phyloP scores from a whole-genome alignment of 2,113 vertebrate species.

The Telmatochromis sp. region DNA sequence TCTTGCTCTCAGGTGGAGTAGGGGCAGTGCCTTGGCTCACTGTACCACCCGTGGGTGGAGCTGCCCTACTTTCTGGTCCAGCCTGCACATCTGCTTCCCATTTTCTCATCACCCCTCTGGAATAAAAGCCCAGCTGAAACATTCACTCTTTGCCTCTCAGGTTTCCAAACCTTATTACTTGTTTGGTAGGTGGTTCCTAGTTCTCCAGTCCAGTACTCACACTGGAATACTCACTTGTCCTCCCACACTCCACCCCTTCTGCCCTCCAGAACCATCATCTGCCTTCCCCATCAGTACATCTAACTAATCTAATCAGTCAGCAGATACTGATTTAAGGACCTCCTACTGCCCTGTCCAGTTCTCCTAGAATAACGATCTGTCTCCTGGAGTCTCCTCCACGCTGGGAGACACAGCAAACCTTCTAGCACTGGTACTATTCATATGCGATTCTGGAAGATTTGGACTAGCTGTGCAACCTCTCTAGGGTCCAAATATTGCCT shows the following conservation, averaged over 20 bases:
- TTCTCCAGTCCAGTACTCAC: neutral
- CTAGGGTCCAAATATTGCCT: accelerated
- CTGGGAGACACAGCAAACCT: neutral
- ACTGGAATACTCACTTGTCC: neutral
- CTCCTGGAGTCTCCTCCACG: neutral
- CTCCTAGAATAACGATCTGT: neutral
- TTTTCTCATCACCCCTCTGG: neutral
- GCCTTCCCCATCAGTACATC: neutral
- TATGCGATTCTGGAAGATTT: neutral
- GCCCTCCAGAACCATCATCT: neutral
- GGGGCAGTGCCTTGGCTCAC: neutral
- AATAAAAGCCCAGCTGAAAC: neutral
- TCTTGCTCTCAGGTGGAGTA: neutral
- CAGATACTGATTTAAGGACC: neutral
- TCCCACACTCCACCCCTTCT: neutral
- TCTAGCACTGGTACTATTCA: neutral
- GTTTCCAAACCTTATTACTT: neutral
- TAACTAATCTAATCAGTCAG: neutral
- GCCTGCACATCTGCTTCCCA: neutral
- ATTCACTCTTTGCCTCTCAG: neutral
- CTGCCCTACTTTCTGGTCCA: neutral
- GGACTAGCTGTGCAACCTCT: neutral
- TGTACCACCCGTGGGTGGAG: neutral
- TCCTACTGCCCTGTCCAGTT: neutral
- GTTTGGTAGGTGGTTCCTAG: neutral